phyloP scores from a whole-genome alignment of 2,888 invertebrate species.

The Macrosoma leucophasiata region DNA sequence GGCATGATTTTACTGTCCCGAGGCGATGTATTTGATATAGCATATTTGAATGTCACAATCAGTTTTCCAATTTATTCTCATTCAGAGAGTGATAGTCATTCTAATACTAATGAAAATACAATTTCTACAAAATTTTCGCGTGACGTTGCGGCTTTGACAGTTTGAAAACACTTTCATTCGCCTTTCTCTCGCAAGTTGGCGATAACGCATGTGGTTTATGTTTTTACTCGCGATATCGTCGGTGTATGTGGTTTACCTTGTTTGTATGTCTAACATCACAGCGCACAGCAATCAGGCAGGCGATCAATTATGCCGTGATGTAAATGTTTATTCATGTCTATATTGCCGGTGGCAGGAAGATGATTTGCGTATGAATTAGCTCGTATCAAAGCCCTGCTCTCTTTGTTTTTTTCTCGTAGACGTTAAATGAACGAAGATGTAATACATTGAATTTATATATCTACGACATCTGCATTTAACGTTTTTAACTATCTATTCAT shows the following conservation, averaged over 20 bases:
- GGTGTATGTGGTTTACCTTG: conserved; percentile 19
- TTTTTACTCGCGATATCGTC: conserved; percentile 15
- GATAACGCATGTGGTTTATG: conserved; percentile 27
- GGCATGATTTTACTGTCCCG: too few species aligned
- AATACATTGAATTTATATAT: conserved; percentile 2
- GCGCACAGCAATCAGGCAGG: too few species aligned
- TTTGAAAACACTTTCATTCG: conserved; percentile 32
- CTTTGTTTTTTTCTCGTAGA: neutral
- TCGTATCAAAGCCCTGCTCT: conserved; percentile 5
- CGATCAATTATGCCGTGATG: too few species aligned
- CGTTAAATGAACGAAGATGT: neutral
- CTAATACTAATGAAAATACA: too few species aligned
- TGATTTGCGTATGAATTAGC: conserved; percentile 25
- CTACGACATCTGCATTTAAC: too few species aligned
- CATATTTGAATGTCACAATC: too few species aligned
- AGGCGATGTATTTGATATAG: too few species aligned
- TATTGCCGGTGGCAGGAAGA: conserved; percentile 33
- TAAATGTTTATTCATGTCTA: conserved; percentile 26
- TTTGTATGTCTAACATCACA: too few species aligned
- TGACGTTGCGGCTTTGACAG: conserved; percentile 9
- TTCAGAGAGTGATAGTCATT: too few species aligned
- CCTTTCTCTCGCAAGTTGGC: conserved; percentile 35
- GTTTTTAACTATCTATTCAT: too few species aligned
- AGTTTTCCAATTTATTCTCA: too few species aligned
- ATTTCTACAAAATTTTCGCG: too few species aligned